Conservation (phyloP, 1,140 invertebrate species). For the Phortica variegata region DNA sequence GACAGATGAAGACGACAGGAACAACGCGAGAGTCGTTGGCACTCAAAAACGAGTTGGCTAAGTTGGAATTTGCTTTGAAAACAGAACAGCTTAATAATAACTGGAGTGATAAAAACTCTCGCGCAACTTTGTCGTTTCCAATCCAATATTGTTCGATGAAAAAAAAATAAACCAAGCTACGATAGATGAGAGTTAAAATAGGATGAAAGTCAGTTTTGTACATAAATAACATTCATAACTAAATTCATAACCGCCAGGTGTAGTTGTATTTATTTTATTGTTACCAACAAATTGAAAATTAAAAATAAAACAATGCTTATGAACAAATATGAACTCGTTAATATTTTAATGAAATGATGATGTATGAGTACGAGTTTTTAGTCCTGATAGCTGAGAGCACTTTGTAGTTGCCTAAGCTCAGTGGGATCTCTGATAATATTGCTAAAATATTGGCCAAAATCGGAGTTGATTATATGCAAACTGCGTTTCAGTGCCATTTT, state of each 20-base stretch:
- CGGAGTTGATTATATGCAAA: conserved; percentile 71
- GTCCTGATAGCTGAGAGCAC: conserved; percentile 60
- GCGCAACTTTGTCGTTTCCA: too few species aligned
- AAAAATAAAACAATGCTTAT: conserved; percentile 28
- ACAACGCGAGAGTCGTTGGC: background rate
- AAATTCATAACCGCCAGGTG: conserved; percentile 15
- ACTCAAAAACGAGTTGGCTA: conserved; percentile 1
- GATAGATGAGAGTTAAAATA: too few species aligned
- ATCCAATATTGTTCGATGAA: too few species aligned
- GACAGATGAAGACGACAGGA: conserved; percentile 3
- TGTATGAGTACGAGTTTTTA: background rate
- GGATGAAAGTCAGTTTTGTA: conserved; percentile 38
- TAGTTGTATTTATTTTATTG: conserved; percentile 52
- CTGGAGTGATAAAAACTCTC: too few species aligned
- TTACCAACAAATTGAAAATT: conserved; percentile 38
- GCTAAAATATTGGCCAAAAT: conserved; percentile 68
- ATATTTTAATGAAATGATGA: too few species aligned
- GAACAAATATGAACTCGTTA: conserved; percentile 1
- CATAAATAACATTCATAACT: conserved; percentile 21
- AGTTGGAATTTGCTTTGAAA: background rate
- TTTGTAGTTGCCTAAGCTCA: conserved; percentile 58
- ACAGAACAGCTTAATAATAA: too few species aligned
- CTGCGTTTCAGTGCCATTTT: conserved; percentile 68
- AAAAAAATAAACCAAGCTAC: too few species aligned
- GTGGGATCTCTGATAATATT: conserved; percentile 65